Base-by-base conservation (phyloP, 2,113 vertebrate species). In the Halichoerus grypus region DNA sequence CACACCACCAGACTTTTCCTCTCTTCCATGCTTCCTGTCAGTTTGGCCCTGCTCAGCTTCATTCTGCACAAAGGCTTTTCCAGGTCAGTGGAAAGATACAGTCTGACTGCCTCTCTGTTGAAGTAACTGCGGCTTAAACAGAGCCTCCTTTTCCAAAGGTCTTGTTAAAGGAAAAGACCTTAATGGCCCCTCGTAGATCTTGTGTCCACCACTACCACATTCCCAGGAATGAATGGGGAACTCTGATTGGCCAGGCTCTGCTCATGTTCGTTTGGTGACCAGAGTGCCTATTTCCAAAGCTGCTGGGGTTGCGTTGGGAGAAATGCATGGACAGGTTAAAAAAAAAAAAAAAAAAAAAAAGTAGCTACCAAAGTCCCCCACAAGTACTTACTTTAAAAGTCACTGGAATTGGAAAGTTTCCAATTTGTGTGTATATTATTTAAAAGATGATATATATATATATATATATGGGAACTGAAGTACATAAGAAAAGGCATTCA, bases 301-400 rank as follows among this genome's bases (percentile, higher is more conserved):
- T 61, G 2, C 51, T 53, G 22, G 0, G 0, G 2, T 86, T 65
- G 39, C 15, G 49, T 42, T 31, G 3, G 26, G 5, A 4, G 13
- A 82, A 87, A 79, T 77, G 22, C 1, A 14, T 36, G n/a, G 57
- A 28, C 1, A 39, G 57, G 22, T 33, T 7, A 28, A 28, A 61
- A 61, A 61, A 61, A 61, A 31, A 63, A 57, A 22, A 21, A 21
- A 36, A 36, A 63, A 28, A 39, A 72, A 42, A 72, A 82, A 63
- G 9, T 36, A 42, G n/a, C 24, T n/a, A 16, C 4, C 4, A 19
- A n/a, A 57, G 11, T 51, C 4, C 11, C 26, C 33, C 11, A 36
- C 19, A 84, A 88, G 6, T 26, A 31, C 4, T 55, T 49, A 79
- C 31, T 55, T 79, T 33, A 63, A 59, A 80, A 51, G 12, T 24